phyloP scores from a whole-genome alignment of 2,797 vertebrate genomes.

The Acrocephalus scirpaceus region DNA sequence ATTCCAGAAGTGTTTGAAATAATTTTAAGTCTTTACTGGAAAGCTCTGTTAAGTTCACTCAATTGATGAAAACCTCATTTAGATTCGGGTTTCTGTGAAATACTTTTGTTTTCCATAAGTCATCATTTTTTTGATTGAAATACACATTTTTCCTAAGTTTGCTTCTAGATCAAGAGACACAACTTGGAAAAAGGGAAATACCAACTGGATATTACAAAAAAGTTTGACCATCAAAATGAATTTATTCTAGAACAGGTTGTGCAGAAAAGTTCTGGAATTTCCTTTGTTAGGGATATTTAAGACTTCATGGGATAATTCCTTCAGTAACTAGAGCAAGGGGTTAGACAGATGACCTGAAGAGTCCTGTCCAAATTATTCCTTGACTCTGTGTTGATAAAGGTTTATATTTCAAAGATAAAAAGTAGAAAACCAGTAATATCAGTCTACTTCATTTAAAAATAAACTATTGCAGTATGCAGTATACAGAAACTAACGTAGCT shows the following conservation, averaged over 20 bases:
- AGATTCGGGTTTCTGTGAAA: not conserved
- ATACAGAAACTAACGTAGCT: not conserved
- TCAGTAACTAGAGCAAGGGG: not conserved
- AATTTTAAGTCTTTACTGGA: not conserved
- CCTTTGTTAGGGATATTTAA: not conserved
- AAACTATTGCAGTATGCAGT: not conserved
- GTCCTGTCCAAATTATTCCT: not conserved
- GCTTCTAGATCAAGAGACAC: not conserved
- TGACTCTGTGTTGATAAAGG: not conserved
- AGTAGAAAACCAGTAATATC: not conserved
- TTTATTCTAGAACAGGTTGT: not conserved
- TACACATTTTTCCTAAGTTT: not conserved
- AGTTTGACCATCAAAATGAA: fast-evolving
- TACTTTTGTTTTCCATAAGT: not conserved
- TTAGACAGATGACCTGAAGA: not conserved
- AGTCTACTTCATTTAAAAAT: not conserved
- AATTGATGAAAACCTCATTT: not conserved
- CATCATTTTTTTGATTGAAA: not conserved
- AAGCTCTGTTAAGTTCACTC: not conserved
- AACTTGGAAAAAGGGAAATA: not conserved
- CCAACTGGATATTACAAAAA: not conserved
- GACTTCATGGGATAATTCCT: not conserved
- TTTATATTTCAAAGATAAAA: not conserved
- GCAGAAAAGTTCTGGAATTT: not conserved
- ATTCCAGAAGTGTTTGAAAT: not conserved